Percentiles rank a stretch among this genome's conserved stretches.
Conservation (phyloP, 2,797 vertebrate genomes). For the Pachyuromys duprasi region DNA sequence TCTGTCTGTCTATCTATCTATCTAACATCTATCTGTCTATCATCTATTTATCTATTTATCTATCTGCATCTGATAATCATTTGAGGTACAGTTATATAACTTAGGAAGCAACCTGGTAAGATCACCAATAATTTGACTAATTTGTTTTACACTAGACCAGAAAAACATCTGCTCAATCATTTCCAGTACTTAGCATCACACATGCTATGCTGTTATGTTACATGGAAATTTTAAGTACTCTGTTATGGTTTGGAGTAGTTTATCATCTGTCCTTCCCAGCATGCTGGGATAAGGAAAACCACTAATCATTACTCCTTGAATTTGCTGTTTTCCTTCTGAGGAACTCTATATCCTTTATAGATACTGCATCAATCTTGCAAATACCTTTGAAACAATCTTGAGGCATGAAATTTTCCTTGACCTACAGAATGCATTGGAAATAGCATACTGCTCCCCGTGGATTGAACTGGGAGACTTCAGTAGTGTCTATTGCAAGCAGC, state of each 20-base stretch:
- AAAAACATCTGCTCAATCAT: slow-evolving; percentile 54
- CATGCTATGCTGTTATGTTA: not conserved
- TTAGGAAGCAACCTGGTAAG: slow-evolving; percentile 3
- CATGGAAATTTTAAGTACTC: slow-evolving; percentile 34
- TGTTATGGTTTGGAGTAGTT: slow-evolving; percentile 37
- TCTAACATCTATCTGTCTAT: no score
- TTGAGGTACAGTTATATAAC: not conserved
- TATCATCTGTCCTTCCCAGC: slow-evolving; percentile 41
- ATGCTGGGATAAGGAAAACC: slow-evolving; percentile 39
- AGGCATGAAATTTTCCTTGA: slow-evolving; percentile 67
- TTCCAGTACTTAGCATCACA: slow-evolving; percentile 20
- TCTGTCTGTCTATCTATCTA: no score
- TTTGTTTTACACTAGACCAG: slow-evolving; percentile 42
- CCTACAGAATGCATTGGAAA: slow-evolving; percentile 38
- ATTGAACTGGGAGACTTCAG: slow-evolving; percentile 58
- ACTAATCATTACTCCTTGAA: slow-evolving; percentile 57
- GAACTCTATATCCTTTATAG: slow-evolving; percentile 37
- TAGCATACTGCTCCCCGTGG: slow-evolving; percentile 39
- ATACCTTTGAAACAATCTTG: slow-evolving; percentile 62
- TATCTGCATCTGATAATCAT: slow-evolving; percentile 45
- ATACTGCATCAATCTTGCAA: slow-evolving; percentile 38
- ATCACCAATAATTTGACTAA: slow-evolving; percentile 49
- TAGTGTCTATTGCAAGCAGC: slow-evolving; percentile 34
- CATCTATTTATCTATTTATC: no score
- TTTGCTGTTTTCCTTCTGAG: slow-evolving; percentile 57